Evolutionary conservation across 2,888 invertebrate genomes (phyloP), one percentile per base, ranked within the genome.

Genomic region (Scaptodrosophila latifasciaeformis): DNA sequence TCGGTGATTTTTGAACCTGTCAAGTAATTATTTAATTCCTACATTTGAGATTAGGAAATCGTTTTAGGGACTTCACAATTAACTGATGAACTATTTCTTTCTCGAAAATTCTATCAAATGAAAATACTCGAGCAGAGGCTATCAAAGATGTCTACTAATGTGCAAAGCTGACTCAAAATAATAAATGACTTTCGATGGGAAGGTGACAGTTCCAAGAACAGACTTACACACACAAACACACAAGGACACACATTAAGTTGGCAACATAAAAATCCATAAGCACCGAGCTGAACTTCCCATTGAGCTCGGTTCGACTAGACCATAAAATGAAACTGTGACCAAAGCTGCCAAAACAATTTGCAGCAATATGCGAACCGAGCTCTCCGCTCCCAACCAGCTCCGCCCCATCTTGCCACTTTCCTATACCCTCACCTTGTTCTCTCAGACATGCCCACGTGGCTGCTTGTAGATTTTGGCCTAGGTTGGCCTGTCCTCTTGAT

Each of bases 151-250:
- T 37, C 44, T 43, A 42, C 47, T 55, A 55, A 55, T 55, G 55
- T 55, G 55, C 50, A 47, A 51, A 49, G 42, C 42, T 51, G 46
- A 43, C 47, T 6, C 46, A 55, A 55, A 55, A 47, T 55, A 55
- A 55, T 55, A 55, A 55, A 55, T 55, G 55, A 55, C 50, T 55
- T 47, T 51, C 43, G 43, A 55, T 37, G 47, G 46, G 30, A 40
- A 47, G 55, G 55, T 55, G 55, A 55, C 50, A 55, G 50, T 50
- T 55, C 42, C 55, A 47, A 19, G 37, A 42, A 44, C 39, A 51
- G 44, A 51, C 43, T 15, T 9, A 44, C 29, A 29, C 44, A 44
- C 21, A 42, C 21, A 42, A 10, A n/a, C 42, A 24, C 24, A 42
- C 35, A 35, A 6, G n/a, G 12, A 3, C 27, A 27, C 15, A 17